Evolutionary conservation across 2,113 vertebrate species (phyloP), one percentile per base, ranked within the genome.

Genomic region (Lepisosteus oculatus): DNA sequence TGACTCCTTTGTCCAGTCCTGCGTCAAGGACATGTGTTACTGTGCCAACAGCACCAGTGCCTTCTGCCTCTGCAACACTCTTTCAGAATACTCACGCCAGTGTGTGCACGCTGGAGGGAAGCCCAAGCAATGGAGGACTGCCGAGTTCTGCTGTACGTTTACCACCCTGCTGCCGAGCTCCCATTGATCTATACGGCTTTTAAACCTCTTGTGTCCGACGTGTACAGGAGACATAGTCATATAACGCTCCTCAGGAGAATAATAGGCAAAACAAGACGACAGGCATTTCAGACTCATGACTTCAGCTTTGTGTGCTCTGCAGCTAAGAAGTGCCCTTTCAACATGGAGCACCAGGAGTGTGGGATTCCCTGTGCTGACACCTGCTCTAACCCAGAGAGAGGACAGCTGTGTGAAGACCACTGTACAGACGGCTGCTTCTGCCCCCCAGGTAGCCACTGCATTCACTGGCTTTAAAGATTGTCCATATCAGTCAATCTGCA

Each of bases 351-450:
- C 72, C 29, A 82, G 47, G 95, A 97, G 76, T 96, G 93, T 71
- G 84, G 84, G 73, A 92, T 81, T 12, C 85, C 92, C 1, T 96
- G 95, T 72, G 65, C 76, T 0, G 85, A 95, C 75, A 94, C 88
- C 43, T 97, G 95, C 76, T 90, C 86, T 9, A 95, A 93, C 69
- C 83, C 87, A 64, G 84, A 92, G 45, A 82, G 89, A 73, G 90
- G 93, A 57, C 75, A 83, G 44, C 87, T 91, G 2, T 97, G 95
- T 82, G 88, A 89, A 63, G 84, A 80, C 1, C 94, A 95, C 80
- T 93, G 92, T 29, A 79, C 86, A 0, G 93, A 93, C 3, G 93
- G 93, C 51, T 97, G 95, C 83, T 91, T 90, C 88, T 97, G 95
- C 54, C 93, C 95, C 2, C 41, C 81, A 65, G 94, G 95, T 92